phyloP scores from a whole-genome alignment of 1,140 invertebrate species.

The Zaprionus vittiger region DNA sequence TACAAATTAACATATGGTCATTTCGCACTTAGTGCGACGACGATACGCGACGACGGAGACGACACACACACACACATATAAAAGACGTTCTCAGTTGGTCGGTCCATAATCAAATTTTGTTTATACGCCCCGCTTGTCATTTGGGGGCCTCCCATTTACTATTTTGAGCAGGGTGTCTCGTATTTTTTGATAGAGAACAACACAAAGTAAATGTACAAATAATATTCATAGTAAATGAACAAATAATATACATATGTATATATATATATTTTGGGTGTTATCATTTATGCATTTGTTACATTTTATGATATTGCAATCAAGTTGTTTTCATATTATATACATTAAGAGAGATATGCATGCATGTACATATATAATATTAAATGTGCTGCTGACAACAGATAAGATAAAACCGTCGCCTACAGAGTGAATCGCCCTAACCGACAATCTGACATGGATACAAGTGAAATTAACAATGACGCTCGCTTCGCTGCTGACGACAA shows the following conservation, averaged over 20 bases:
- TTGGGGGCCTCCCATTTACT: constrained; percentile 3
- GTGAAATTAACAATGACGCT: constrained; percentile 52
- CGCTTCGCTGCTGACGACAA: constrained; percentile 20
- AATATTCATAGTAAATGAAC: neutral
- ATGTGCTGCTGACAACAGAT: constrained; percentile 23
- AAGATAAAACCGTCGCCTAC: constrained; percentile 32
- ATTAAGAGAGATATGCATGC: neutral
- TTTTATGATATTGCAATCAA: constrained; percentile 11
- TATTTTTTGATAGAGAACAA: neutral
- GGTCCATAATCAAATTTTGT: constrained; percentile 51
- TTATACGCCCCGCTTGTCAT: constrained; percentile 39
- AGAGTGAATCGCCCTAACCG: constrained; percentile 38
- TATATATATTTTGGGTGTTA: neutral
- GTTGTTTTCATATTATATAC: neutral
- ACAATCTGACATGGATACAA: constrained; percentile 49
- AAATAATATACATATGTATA: neutral
- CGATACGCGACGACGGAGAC: neutral
- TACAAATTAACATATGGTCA: constrained; percentile 63
- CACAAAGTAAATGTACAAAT: neutral
- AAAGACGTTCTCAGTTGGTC: constrained; percentile 16
- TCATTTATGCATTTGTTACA: neutral
- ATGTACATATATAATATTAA: neutral
- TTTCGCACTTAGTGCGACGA: constrained; percentile 35
- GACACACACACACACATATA: constrained; percentile 19
- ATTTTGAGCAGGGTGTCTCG: constrained; percentile 13